Base-by-base conservation (phyloP, 2,113 vertebrate genomes). In the Perca fluviatilis region DNA sequence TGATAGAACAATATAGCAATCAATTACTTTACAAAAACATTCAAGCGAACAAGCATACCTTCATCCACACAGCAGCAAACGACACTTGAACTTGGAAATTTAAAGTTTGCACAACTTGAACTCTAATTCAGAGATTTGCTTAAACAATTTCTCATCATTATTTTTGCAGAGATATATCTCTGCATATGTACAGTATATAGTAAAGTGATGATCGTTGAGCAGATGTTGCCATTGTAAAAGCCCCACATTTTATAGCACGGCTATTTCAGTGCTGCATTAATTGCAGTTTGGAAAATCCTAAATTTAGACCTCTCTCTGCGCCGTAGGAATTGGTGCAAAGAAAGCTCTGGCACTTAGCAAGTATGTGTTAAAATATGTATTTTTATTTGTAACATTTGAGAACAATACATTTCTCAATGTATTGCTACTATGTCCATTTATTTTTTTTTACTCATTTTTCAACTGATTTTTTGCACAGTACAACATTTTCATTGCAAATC, bases 1-100 rank as follows among this genome's bases (percentile, higher is more conserved):
- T 18, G n/a, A 51, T 80, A 60, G 33, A 18, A 56, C 58, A 56
- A 70, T 57, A 57, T 25, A 57, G 36, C 14, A 43, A 25, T 75
- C 64, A 69, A 63, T 69, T 4, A 64, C 36, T 13, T 63, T n/a
- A 33, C 12, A 5, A 19, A 33, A 47, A 49, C 10, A 33, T 47
- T 50, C 10, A n/a, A 49, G 13, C 21, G 5, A n/a, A 67, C 54
- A 50, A 33, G 33, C 33, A 33, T 33, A 33, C 33, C 6, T 33
- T 36, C 19, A 16, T 15, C 13, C 21, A n/a, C 49, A 30, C n/a
- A 47, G 12, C 36, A 76, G 50, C n/a, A 63, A 33, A 33, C 33
- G 1, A 33, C 33, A 33, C 33, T 33, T 33, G 46, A 72, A 50
- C 43, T 21, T 50, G 43, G 49, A 57, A 23, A 43, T 10, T 5